These are phyloP conservation scores for Mormyrus lacerda DNA, from an alignment of 2,113 vertebrate genomes.

Conservation along the genomic window DNA sequence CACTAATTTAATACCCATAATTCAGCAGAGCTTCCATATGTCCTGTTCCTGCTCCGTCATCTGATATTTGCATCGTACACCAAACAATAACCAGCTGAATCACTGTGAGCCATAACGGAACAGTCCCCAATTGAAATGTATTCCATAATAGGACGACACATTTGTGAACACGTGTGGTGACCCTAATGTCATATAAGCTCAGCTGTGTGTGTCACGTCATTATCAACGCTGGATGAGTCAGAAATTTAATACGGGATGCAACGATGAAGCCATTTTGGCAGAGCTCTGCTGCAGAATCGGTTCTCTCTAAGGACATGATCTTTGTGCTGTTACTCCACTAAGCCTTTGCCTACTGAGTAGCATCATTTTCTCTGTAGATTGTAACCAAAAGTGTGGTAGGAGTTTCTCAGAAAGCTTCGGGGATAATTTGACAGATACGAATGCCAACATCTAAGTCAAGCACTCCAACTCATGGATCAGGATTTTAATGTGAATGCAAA, in stretches of 20 bases:
- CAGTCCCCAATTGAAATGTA: not conserved
- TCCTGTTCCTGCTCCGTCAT: not conserved
- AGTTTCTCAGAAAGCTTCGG: not conserved
- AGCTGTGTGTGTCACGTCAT: not conserved
- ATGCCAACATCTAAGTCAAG: not conserved
- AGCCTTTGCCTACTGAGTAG: not conserved
- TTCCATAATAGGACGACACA: not conserved
- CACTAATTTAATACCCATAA: not conserved
- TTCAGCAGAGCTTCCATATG: not conserved
- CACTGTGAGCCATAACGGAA: not conserved
- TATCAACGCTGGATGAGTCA: not conserved
- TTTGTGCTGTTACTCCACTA: not conserved
- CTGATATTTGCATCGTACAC: not conserved
- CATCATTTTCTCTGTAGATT: not conserved
- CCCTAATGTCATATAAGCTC: not conserved
- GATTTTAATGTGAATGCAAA: slow-evolving; percentile 3
- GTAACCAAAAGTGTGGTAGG: not conserved
- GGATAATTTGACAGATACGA: not conserved
- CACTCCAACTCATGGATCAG: not conserved
- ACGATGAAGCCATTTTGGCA: not conserved
- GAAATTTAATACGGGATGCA: not conserved
- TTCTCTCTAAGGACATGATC: not conserved
- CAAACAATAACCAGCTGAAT: not conserved
- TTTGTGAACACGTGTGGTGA: not conserved
- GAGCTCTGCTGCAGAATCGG: not conserved